Evolutionary conservation across 2,888 invertebrate species (phyloP).

Genomic region (Caenorhabditis sp.): DNA sequence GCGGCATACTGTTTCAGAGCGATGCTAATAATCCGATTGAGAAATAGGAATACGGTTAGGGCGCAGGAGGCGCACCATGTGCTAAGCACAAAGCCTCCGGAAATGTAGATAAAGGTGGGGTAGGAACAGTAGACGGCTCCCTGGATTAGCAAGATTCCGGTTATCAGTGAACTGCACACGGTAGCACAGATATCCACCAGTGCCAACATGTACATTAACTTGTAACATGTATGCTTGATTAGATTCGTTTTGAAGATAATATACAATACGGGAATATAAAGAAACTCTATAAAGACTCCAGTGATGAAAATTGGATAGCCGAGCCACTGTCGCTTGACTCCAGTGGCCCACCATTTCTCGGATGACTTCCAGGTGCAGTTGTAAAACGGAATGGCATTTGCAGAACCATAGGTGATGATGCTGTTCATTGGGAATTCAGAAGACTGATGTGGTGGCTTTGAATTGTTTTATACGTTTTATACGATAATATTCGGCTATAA

Average conservation of each 20-base stretch:
- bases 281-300: constrained; percentile 21
- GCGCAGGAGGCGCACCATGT: constrained; percentile 50
- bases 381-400: constrained; percentile 32
- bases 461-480: too few species aligned
- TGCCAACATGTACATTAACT: constrained; percentile 29
- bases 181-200: constrained; percentile 10
- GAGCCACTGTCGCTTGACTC: constrained; percentile 28
- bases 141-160: constrained; percentile 8
- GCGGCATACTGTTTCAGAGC: constrained; percentile 36
- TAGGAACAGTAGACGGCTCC: constrained; percentile 39
- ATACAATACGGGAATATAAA: constrained; percentile 28
- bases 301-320: constrained; percentile 32
- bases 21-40: constrained; percentile 34
- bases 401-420: constrained; percentile 22
- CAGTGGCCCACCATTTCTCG: constrained; percentile 19
- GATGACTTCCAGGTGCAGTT: constrained; percentile 27
- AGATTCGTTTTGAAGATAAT: constrained; percentile 33
- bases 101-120: constrained; percentile 35
- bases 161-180: constrained; percentile 29
- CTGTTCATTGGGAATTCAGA: constrained; percentile 27
- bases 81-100: constrained; percentile 28
- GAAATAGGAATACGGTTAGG: constrained; percentile 38
- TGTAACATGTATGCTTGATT: constrained; percentile 25
- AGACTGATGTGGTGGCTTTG: too few species aligned
- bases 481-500: too few species aligned